Evolutionary conservation across 2,797 vertebrate species (phyloP).

Genomic region (Pterois miles): DNA sequence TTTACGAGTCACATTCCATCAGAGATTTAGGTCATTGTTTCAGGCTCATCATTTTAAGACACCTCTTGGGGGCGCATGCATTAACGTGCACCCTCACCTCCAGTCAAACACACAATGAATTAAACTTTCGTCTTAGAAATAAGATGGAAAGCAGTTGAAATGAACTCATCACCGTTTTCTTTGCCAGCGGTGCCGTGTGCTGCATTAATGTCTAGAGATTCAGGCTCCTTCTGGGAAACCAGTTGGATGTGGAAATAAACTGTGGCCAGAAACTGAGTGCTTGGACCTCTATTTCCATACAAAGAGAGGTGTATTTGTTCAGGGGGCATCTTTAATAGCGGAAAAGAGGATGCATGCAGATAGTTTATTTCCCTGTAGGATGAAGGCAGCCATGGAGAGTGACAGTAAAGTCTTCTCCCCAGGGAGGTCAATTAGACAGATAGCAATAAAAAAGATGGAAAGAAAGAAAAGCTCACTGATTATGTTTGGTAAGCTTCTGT

Average conservation of each 20-base stretch:
- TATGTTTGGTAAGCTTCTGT: conserved; percentile 35
- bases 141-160: conserved; percentile 68
- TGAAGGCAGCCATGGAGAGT: conserved; percentile 45
- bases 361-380: conserved; percentile 70
- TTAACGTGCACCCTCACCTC: conserved; percentile 58
- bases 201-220: conserved; percentile 50
- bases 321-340: conserved; percentile 70
- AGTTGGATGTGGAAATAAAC: conserved; percentile 64
- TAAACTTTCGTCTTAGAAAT: conserved; percentile 57
- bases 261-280: conserved; percentile 42
- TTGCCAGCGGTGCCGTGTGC: conserved; percentile 43
- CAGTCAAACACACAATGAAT: conserved; percentile 60
- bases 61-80: conserved; percentile 60
- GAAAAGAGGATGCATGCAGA: conserved; percentile 55
- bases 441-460: conserved; percentile 57
- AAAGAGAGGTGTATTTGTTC: conserved; percentile 63
- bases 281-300: conserved; percentile 73
- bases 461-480: conserved; percentile 33
- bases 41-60: conserved; percentile 58
- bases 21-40: conserved; percentile 50
- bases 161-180: conserved; percentile 33
- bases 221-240: conserved; percentile 56
- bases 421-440: conserved; percentile 70
- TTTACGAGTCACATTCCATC: conserved; percentile 49
- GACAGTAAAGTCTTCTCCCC: conserved; percentile 63